These are phyloP conservation scores for Psophia crepitans DNA, from an alignment of 2,113 vertebrate species.

Conservation along the genomic window DNA sequence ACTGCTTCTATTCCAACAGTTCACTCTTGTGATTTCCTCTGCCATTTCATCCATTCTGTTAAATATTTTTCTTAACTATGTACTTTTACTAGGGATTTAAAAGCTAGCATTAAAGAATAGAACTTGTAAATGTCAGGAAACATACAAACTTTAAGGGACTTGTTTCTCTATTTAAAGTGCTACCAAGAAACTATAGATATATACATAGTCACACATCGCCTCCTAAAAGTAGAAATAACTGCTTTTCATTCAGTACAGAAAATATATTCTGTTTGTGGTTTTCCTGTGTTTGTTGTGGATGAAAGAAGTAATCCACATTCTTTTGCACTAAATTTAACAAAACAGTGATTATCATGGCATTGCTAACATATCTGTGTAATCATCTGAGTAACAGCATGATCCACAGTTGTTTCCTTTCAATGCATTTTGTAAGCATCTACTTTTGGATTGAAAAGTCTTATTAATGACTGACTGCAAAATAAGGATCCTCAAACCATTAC, in stretches of 20 bases:
- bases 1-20: background rate
- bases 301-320: background rate
- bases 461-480: background rate
- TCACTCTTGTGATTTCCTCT: background rate
- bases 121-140: background rate
- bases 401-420: background rate
- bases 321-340: background rate
- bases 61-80: background rate
- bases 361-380: background rate
- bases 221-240: background rate
- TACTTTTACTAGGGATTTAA: background rate
- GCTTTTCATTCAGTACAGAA: background rate
- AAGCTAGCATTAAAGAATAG: background rate
- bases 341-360: background rate
- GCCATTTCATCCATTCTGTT: background rate
- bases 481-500: background rate
- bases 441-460: background rate
- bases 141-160: background rate
- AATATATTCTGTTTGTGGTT: constrained; percentile 12
- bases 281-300: background rate
- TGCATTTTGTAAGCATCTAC: background rate
- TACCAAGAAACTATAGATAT: background rate
- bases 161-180: background rate
- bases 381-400: background rate
- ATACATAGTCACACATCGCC: background rate